phyloP scores from a whole-genome alignment of 2,797 vertebrate species.

The Columba guinea region DNA sequence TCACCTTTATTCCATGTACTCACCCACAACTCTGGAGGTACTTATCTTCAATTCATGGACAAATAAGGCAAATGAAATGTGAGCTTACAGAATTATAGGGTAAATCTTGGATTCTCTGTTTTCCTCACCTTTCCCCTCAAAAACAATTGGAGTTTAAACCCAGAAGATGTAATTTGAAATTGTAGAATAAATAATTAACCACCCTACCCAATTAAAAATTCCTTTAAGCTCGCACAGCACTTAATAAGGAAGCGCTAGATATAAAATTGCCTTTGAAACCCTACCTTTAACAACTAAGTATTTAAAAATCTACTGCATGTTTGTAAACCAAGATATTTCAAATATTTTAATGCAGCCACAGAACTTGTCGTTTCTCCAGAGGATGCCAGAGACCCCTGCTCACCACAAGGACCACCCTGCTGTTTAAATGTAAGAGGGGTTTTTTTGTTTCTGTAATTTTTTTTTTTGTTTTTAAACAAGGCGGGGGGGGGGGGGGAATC shows the following conservation, averaged over 20 bases:
- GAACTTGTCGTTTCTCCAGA: background rate
- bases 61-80: background rate
- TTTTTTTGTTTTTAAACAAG: background rate
- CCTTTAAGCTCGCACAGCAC: background rate
- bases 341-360: background rate
- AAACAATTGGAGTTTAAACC: background rate
- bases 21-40: background rate
- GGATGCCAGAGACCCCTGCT: background rate
- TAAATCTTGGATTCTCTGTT: background rate
- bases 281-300: background rate
- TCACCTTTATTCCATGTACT: background rate
- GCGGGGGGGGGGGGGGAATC: background rate
- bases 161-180: background rate
- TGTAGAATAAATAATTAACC: constrained; percentile 26
- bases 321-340: background rate
- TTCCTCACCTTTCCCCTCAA: background rate
- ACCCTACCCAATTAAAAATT: background rate
- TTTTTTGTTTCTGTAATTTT: background rate
- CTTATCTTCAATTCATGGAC: background rate
- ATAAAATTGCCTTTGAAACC: background rate
- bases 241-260: background rate
- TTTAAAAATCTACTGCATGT: background rate
- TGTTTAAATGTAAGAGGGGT: background rate
- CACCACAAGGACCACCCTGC: background rate
- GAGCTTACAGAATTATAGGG: background rate